Base-by-base conservation (phyloP, 2,888 invertebrate species). In the Drosophila trichaetosa region DNA sequence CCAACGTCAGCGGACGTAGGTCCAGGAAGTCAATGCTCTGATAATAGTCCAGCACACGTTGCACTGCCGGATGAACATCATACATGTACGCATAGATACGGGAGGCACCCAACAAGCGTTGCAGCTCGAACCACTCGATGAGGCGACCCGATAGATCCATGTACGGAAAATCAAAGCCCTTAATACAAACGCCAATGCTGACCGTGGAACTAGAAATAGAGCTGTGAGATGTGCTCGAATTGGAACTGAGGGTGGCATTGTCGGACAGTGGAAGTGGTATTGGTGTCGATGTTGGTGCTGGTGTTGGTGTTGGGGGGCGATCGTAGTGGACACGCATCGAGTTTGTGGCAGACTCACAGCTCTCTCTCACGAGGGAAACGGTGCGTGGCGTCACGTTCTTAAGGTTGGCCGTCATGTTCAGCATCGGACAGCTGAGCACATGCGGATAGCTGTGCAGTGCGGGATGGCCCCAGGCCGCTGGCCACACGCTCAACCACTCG, bases 71-170 rank as follows among this genome's bases (percentile, higher is more conserved):
- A 92, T 98, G 98, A 33, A 98, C 96, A 91, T 96, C 96, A 64
- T 97, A 94, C 90, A 97, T 96, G 93, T 98, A 98, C 90, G 98
- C 96, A 93, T 96, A 97, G 51, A 98, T 95, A 91, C 97, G 97
- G 82, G 97, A 96, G 6, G 97, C 98, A 18, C 98, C 98, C 34
- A 98, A 94, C 38, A 97, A 93, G 8, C 95, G 95, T 64, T 98
- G 94, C 60, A 97, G 93, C 92, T 98, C 98, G 82, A 98, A 96
- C 98, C 98, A 98, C 92, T 98, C 98, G 59, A 98, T 95, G 42
- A 98, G 94, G 16, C 97, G 94, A 10, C 96, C 96, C 0, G 97
- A 97, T 0, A 98, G 93, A 92, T 98, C 98, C 90, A 97, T 96
- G 93, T 97, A 96, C 7, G 97, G 95, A 90, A 98, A 98, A 92